These are phyloP conservation scores for Ibycter americanus DNA, from an alignment of 2,797 vertebrate species.

Conservation along the genomic window DNA sequence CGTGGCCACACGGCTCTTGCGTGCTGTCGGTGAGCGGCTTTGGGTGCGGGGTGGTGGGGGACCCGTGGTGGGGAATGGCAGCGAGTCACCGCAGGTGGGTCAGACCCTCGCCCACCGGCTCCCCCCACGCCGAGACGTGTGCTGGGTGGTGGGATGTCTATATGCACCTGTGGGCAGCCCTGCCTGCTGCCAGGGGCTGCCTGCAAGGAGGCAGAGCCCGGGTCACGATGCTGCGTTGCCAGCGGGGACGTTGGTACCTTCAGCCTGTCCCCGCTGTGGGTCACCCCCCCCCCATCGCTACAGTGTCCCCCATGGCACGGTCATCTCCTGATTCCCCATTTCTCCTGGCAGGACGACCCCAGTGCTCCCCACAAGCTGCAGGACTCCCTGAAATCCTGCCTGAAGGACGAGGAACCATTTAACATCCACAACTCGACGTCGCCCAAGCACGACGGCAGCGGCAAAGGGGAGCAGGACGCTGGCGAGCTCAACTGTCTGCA, in stretches of 20 bases:
- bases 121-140: rapidly evolving
- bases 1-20: rapidly evolving
- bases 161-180: not conserved
- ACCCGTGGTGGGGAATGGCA: rapidly evolving
- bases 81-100: rapidly evolving
- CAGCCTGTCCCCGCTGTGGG: rapidly evolving
- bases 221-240: rapidly evolving
- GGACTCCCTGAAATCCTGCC: slow-evolving; percentile 92
- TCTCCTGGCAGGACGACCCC: slow-evolving; percentile 75
- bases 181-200: not conserved
- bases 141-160: no score
- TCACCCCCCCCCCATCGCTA: no score
- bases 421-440: slow-evolving; percentile 95
- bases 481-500: slow-evolving; percentile 93
- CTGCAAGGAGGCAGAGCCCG: not conserved
- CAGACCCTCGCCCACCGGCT: rapidly evolving
- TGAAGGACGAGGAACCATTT: slow-evolving; percentile 87
- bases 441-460: slow-evolving; percentile 89
- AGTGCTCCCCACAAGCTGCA: slow-evolving; percentile 93
- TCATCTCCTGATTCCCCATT: not conserved
- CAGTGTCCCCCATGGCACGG: rapidly evolving
- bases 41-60: not conserved
- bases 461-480: slow-evolving; percentile 88
- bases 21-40: not conserved
- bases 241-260: rapidly evolving